These are phyloP conservation scores for Polypterus senegalus DNA, from an alignment of 2,113 vertebrate species.

Conservation along the genomic window DNA sequence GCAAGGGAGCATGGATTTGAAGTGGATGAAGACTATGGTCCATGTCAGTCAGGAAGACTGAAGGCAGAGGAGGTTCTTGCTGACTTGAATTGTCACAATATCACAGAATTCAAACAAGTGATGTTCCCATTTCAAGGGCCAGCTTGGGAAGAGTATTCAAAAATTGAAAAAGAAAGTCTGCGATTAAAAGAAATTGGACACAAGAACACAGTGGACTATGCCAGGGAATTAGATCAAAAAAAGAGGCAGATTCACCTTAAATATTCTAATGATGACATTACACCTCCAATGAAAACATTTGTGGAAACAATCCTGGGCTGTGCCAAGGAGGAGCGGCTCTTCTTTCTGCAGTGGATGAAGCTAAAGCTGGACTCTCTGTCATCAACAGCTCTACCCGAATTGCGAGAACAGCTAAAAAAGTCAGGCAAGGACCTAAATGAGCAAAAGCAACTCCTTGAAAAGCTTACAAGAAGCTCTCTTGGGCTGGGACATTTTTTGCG, in stretches of 20 bases:
- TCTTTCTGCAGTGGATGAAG: constrained; percentile 16
- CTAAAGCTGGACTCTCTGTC: constrained; percentile 10
- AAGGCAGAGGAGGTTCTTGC: constrained; percentile 15
- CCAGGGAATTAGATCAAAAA: background rate
- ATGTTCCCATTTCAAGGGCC: constrained; percentile 38
- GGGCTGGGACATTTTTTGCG: constrained; percentile 45
- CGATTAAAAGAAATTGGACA: constrained; percentile 33
- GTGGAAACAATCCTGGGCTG: background rate
- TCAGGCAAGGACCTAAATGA: background rate
- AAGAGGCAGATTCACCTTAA: background rate
- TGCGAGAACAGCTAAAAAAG: background rate
- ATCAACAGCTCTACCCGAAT: background rate
- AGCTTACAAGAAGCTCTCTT: constrained; percentile 23
- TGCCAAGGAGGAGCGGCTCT: background rate
- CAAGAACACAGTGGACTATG: constrained; percentile 14
- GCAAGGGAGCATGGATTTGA: constrained; percentile 19
- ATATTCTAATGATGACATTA: constrained; percentile 3
- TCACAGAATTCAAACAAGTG: constrained; percentile 29
- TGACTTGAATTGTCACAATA: constrained; percentile 21
- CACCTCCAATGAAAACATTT: constrained; percentile 1
- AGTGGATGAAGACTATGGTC: constrained; percentile 25
- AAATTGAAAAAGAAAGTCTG: constrained; percentile 36
- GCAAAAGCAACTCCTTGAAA: constrained; percentile 13
- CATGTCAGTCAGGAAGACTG: constrained; percentile 20
- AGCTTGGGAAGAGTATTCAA: constrained; percentile 35